Percentiles rank a stretch among this genome's conserved stretches.
Evolutionary conservation across 2,113 vertebrate species (phyloP).

Genomic region (Eleginops maclovinus): DNA sequence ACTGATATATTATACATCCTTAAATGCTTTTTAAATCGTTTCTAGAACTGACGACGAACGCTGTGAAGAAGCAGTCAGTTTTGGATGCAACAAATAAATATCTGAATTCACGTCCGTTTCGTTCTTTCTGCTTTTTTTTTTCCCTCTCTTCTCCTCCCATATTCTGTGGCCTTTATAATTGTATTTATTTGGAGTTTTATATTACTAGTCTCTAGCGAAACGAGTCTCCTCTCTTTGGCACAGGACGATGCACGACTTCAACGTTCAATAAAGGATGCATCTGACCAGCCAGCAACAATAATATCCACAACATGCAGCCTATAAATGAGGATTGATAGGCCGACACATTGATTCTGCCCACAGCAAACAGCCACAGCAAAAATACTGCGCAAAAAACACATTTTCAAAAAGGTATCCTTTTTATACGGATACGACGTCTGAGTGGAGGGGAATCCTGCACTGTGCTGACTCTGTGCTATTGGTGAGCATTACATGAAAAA

Average conservation of each 20-base stretch:
- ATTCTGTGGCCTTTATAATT: too few species aligned
- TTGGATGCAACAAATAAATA: neutral
- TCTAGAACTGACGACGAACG: neutral
- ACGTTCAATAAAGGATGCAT: neutral
- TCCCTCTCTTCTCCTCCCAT: neutral
- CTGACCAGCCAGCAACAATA: conserved; percentile 1
- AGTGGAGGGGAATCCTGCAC: neutral
- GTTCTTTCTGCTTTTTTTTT: neutral
- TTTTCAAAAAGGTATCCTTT: fast-evolving
- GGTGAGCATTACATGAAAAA: neutral
- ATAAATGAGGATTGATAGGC: neutral
- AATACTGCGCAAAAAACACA: neutral
- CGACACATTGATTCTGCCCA: conserved; percentile 3
- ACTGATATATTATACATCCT: too few species aligned
- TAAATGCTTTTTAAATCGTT: too few species aligned
- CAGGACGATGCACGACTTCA: neutral
- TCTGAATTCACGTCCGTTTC: neutral
- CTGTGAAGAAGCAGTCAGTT: neutral
- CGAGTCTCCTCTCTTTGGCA: neutral
- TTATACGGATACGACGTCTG: neutral
- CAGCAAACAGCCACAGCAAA: neutral
- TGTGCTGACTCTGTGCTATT: conserved; percentile 1
- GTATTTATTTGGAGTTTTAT: too few species aligned
- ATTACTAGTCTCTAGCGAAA: neutral
- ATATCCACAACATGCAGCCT: neutral